Base-by-base conservation (phyloP, 2,888 invertebrate species). In the Rapana venosa region DNA sequence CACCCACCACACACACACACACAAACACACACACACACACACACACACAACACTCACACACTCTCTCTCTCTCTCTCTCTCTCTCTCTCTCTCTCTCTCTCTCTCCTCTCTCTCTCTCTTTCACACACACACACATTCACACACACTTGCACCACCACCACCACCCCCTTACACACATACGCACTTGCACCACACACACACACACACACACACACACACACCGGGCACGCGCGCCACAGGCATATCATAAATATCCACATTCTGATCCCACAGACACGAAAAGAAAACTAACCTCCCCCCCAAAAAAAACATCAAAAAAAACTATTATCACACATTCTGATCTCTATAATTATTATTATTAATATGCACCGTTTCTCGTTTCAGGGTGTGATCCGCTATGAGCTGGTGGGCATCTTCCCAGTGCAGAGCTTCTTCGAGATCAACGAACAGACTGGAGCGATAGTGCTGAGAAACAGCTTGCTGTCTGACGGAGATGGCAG, bases 341-440 rank as follows among this genome's bases (percentile, higher is more conserved):
- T 66, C n/a, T 77, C 15, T 15, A 77, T 30, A 30, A 8, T n/a
- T 26, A 11, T 74, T 74, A n/a, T 26, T 26, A 11, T 11, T 74
- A n/a, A 11, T 74, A 17, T 61, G 61, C 17, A 61, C 17, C 17
- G 20, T 66, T 66, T 17, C n/a, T 0, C 26, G 58, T 61, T 93
- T 17, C 93, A 94, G 91, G 94, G 93, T 26, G 35, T 30, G 5
- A 92, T 94, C 61, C 91, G 93, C 22, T 94, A 93, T 87, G 90
- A 90, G n/a, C 90, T 94, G 58, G 90, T 91, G 26, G 94, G 94
- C 47, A 61, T 91, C 47, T 94, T 93, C 92, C 94, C 94, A 32
- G 92, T 93, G 26, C 92, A 92, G 90, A 94, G 93, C 86, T 94
- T 93, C 91, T 92, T 94, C 90, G 91, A 90, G 74, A 90, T 94